Evolutionary conservation across 2,888 invertebrate species (phyloP), one percentile per base, ranked within the genome.

Genomic region (Lampropteryx suffumata): DNA sequence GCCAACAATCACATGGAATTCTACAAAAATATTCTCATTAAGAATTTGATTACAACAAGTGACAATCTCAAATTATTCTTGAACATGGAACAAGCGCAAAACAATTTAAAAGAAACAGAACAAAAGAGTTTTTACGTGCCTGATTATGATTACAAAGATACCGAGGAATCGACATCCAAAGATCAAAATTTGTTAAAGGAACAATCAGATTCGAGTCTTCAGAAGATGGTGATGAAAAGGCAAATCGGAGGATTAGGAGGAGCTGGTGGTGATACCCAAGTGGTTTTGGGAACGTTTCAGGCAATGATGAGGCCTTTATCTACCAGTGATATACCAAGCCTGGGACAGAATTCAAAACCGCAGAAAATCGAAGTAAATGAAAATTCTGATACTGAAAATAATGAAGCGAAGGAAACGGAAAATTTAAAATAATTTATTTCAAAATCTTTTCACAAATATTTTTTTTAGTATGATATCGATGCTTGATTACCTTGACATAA

Each of bases 271-370:
- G 64, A 64, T 1, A 65, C 68, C 3, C 72, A 76, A 28, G 64
- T 79, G 57, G 62, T 78, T 2, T 41, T 77, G 26, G 78, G 79
- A 0, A 76, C 74, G 0, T 79, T 79, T 45, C 79, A 79, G 59
- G 74, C 78, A 7, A 61, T 76, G 13, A 71, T 75, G 65, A 68
- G 71, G 21, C 76, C 76, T 5, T 61, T 73, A 62, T 64, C 69
- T 26, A 28, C 66, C 0, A 35, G 21, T 17, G 55, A 51, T 33
- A 28, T 60, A 5, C 65, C 67, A 1, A 56, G 55, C 27, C 14
- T 57, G 14, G 44, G 44, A 1, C 45, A 45, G 26, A 39, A 44
- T 17, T 45, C 41, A 1, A 44, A 14, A 12, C n/a, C 40, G 2
- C 26, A 37, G 30, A 21, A 21, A 3, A 24, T 6, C 12, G 33